Conservation (phyloP, 2,113 vertebrate species). For the Nothocercus nigrocapillus region DNA sequence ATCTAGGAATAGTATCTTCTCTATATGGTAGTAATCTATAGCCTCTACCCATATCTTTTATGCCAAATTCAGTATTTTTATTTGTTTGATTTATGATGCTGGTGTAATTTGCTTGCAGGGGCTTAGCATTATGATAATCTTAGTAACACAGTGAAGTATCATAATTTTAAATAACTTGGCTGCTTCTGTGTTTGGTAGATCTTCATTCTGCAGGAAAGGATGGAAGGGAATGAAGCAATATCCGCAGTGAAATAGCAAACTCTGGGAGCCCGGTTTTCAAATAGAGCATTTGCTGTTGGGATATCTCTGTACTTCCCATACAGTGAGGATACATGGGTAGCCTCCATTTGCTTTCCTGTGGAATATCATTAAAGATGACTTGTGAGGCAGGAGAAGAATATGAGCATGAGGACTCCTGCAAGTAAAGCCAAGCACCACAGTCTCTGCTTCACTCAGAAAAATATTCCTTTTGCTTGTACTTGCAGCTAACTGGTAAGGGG, state of each 20-base stretch:
- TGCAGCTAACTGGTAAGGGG: background rate
- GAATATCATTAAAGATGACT: background rate
- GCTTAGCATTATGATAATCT: background rate
- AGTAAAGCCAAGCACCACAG: background rate
- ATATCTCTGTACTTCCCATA: background rate
- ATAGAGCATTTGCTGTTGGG: background rate
- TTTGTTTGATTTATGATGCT: background rate
- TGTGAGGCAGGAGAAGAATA: background rate
- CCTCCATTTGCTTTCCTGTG: background rate
- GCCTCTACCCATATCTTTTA: background rate
- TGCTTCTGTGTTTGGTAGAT: background rate
- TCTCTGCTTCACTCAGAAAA: background rate
- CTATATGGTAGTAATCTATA: background rate
- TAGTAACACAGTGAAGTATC: background rate
- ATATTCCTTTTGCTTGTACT: background rate
- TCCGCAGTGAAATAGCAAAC: accelerated
- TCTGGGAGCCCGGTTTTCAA: constrained; percentile 6
- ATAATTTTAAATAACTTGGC: background rate
- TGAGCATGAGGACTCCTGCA: background rate
- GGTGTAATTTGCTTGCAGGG: background rate
- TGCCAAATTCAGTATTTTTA: background rate
- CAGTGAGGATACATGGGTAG: background rate
- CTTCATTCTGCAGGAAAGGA: background rate
- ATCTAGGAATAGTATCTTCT: background rate
- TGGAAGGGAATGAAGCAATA: background rate